phyloP scores from a whole-genome alignment of 2,888 invertebrate genomes.

The Agrochola macilenta region DNA sequence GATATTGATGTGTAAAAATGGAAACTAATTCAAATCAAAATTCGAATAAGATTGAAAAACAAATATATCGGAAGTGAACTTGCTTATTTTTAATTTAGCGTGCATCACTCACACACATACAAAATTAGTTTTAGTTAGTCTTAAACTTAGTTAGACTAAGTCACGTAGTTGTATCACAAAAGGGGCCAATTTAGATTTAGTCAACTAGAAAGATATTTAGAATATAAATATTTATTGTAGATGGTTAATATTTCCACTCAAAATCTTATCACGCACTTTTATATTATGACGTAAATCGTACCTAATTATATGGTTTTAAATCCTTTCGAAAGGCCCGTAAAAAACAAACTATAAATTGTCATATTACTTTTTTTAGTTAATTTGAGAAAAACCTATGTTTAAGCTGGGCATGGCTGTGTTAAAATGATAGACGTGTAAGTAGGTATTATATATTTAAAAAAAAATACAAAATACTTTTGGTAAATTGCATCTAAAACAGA shows the following conservation, averaged over 20 bases:
- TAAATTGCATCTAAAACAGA: background rate
- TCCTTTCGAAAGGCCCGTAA: background rate
- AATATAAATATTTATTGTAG: conserved; percentile 62
- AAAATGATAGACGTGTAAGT: background rate
- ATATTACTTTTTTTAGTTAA: background rate
- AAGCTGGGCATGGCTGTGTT: conserved; percentile 9
- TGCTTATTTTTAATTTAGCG: conserved; percentile 52
- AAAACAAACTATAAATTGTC: background rate
- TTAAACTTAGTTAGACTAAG: conserved; percentile 58
- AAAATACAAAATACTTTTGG: background rate
- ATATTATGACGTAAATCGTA: conserved; percentile 51
- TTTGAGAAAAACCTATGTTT: background rate
- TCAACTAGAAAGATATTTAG: conserved; percentile 63
- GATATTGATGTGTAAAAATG: background rate
- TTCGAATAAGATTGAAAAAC: background rate
- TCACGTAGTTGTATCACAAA: conserved; percentile 81
- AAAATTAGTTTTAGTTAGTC: conserved; percentile 49
- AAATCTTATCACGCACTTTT: conserved; percentile 63
- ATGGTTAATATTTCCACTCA: conserved; percentile 65
- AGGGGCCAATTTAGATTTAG: conserved; percentile 87
- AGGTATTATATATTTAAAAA: background rate
- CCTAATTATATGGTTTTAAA: background rate
- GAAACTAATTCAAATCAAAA: background rate
- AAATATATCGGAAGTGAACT: conserved; percentile 25
- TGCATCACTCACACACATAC: conserved; percentile 61